Base-by-base conservation (phyloP, 37 sponge, comb jelly and placozoan species). In the Aplysina aerophoba region DNA sequence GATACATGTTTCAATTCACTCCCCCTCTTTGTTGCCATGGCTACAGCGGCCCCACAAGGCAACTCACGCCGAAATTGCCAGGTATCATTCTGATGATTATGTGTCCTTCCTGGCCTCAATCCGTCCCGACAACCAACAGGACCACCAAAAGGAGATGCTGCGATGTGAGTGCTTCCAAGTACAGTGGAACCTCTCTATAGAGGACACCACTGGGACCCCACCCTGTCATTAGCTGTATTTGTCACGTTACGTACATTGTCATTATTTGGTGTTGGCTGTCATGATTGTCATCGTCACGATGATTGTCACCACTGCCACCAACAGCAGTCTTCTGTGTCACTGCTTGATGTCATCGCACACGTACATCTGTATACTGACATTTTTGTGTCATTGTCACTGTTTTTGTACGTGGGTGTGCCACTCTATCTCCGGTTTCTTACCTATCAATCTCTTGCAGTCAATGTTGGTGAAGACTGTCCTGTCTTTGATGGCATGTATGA, bases 391-490 rank as follows among this genome's bases (percentile, higher is more conserved):
- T 39, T 6, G 12, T 30, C 28, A 57, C 55, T 74, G 19, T 15
- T 4, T 4, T 57, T 73, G 30, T 72, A n/a, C n/a, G n/a, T n/a
- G n/a, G n/a, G n/a, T n/a, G 3, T 44, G 50, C 8, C 50, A 44
- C 50, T 8, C 8, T 44, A 44, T 44, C 6, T 44, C 50, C 50
- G 8, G 3, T 12, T 6, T 36, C 5, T 5, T 8, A 44, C 8
- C 50, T 44, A 83, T 71, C n/a, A n/a, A n/a, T n/a, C 28, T 33
- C 31, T 20, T 33, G 0, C 82, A 97, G 97, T 98, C 82, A 98
- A 98, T 84, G 99, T 98, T 56, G 99, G 99, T 21, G 99, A 98
- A 58, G 99, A 98, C 55, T 98, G 99, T 86, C 99, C 99, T 21
- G 99, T 98, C 59, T 98, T 98, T 91, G 99, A 98, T 80, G 99